Base-by-base conservation (phyloP, 1,140 invertebrate genomes). In the Papilio polytes region DNA sequence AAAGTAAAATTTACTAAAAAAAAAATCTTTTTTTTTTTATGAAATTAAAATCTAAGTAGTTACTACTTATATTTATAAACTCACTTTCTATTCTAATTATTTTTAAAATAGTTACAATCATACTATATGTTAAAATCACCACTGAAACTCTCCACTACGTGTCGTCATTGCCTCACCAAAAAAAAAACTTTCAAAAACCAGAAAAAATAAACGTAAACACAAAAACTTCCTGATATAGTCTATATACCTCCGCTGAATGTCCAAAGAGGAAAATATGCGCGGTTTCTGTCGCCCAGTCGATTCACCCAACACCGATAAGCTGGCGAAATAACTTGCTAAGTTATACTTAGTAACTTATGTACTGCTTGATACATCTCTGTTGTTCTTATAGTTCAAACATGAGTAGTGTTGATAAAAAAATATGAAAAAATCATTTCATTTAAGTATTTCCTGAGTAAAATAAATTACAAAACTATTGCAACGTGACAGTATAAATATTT, bases 201-300 rank as follows among this genome's bases (percentile, higher is more conserved):
- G 80, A 80, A 79, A 85, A 84, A 86, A 85, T 36, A 70, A 36
- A 36, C 31, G 3, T 77, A 81, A 78, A 70, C 18, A 31, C 7
- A 31, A 80, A 81, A 78, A 70, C 63, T 74, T 80, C 85, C 79
- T 86, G 84, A 85, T 80, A 85, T 31, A 3, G 80, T n/a, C n/a
- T 70, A 18, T 70, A 70, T 94, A 94, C 94, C 94, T 94, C 89
- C 92, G 85, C 86, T 95, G 94, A 84, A 95, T 95, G 84, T 95
- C 94, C 88, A 94, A 86, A 78, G 94, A 95, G 87, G 94, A 92
- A 90, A 95, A 95, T 85, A 95, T 94, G 81, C 92, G 92, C 79
- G 92, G 94, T 88, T 95, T 95, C 88, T 93, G 92, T 22, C 93
- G 91, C 6, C 90, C 91, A 20, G 90, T 87, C 15, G 91, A 86